Base-by-base conservation (phyloP, 2,888 invertebrate species). In the Strigamia crassipes region DNA sequence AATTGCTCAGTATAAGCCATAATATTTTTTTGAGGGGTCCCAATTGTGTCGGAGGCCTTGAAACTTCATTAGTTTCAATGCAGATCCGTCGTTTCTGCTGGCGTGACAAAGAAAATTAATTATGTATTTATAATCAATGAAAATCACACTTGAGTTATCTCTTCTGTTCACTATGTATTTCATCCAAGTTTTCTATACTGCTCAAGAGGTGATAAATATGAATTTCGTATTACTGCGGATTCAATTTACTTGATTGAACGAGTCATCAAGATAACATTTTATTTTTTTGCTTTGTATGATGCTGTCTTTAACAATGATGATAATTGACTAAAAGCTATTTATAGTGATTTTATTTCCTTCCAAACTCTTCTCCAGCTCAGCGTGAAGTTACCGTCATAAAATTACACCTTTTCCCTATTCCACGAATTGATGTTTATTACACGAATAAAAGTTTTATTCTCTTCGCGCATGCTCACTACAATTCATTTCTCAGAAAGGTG, bases 351-450 rank as follows among this genome's bases (percentile, higher is more conserved):
- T 73, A 73, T 73, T 73, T 31, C 73, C n/a, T 31, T 73, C 12
- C 73, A 12, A 73, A 73, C 73, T 73, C 73, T 27, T 31, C 73
- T 31, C n/a, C 73, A 73, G 23, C 73, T 73, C 73, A 73, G 27
- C 73, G 73, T 73, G 31, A 73, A 73, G 73, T 27, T 73, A 73
- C 31, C 73, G 18, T 73, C 73, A 73, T 73, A 73, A 73, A 73
- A 73, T 73, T 73, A 73, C 73, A 73, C 73, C 73, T 73, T 27
- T 73, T 73, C 73, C 56, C 73, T 73, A 73, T 73, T 73, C 73
- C 31, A n/a, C 27, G 73, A 73, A 73, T 73, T 73, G 73, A 73
- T 73, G 73, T 73, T 73, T 73, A 73, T 73, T 73, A 73, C 73
- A n/a, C 73, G 31, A 73, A 73, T 73, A 73, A 73, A 73, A 73